Evolutionary conservation across 2,113 vertebrate species (phyloP).

Genomic region (Apodemus sylvaticus): DNA sequence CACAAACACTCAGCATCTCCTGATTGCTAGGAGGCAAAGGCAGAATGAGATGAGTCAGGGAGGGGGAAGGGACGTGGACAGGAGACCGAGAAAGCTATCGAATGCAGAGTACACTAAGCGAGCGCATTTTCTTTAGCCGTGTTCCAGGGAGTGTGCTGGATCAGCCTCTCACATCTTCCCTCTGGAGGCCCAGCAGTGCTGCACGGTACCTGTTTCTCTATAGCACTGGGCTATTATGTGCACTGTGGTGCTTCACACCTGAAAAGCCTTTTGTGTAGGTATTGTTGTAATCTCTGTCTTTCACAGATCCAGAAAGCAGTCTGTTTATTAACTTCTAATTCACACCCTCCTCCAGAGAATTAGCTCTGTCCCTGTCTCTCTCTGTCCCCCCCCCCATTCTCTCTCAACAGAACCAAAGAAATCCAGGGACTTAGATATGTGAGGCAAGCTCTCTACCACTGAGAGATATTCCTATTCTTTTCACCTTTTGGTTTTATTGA

Average conservation of each 20-base stretch:
- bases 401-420: background rate
- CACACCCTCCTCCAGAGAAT: background rate
- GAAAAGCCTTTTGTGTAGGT: background rate
- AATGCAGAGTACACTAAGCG: background rate
- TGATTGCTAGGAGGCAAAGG: background rate
- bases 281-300: background rate
- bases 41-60: background rate
- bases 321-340: conserved; percentile 10
- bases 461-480: background rate
- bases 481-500: background rate
- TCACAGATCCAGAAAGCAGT: background rate
- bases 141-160: background rate
- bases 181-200: background rate
- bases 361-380: rapidly evolving
- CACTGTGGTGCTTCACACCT: background rate
- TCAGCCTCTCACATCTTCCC: background rate
- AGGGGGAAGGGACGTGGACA: too few species aligned
- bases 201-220: background rate
- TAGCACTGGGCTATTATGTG: background rate
- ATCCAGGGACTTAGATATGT: background rate
- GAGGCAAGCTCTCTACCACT: background rate
- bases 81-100: background rate
- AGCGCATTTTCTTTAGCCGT: background rate
- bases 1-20: background rate
- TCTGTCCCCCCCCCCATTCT: background rate